A percentile compares a stretch with the other conserved stretches of the same genome.
Conservation (phyloP, 2,113 vertebrate species). For the Pelobates fuscus region DNA sequence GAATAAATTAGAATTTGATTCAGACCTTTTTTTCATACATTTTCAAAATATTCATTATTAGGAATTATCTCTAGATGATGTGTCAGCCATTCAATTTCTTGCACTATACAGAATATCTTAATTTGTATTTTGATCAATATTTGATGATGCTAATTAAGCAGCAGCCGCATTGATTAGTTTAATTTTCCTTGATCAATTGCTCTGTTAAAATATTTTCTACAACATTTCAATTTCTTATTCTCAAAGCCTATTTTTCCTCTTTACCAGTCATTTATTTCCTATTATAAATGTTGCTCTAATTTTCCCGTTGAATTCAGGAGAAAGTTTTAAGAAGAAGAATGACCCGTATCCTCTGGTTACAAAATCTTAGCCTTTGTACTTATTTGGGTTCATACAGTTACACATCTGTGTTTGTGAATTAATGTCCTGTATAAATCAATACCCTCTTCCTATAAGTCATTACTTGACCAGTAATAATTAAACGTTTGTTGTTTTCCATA, state of each 20-base stretch:
- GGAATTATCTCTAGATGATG: neutral
- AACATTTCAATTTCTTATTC: neutral
- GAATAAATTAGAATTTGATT: neutral
- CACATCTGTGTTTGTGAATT: constrained; percentile 20
- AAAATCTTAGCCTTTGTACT: neutral
- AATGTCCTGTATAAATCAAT: neutral
- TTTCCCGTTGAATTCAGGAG: neutral
- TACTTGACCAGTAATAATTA: neutral
- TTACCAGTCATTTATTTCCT: neutral
- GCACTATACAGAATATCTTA: neutral
- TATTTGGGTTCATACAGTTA: neutral
- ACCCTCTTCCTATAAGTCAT: constrained; percentile 19
- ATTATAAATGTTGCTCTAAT: neutral
- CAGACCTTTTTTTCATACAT: neutral
- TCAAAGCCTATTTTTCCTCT: neutral
- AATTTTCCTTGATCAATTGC: neutral
- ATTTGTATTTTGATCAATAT: constrained; percentile 10
- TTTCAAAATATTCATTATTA: constrained; percentile 11
- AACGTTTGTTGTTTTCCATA: constrained; percentile 1
- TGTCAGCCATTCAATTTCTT: neutral
- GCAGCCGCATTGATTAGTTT: neutral
- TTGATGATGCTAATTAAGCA: constrained; percentile 18
- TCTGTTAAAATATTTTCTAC: constrained; percentile 4
- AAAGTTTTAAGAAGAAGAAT: neutral
- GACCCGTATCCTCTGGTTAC: neutral